phyloP scores from a whole-genome alignment of 2,113 vertebrate genomes.

The Falcunculus frontatus region DNA sequence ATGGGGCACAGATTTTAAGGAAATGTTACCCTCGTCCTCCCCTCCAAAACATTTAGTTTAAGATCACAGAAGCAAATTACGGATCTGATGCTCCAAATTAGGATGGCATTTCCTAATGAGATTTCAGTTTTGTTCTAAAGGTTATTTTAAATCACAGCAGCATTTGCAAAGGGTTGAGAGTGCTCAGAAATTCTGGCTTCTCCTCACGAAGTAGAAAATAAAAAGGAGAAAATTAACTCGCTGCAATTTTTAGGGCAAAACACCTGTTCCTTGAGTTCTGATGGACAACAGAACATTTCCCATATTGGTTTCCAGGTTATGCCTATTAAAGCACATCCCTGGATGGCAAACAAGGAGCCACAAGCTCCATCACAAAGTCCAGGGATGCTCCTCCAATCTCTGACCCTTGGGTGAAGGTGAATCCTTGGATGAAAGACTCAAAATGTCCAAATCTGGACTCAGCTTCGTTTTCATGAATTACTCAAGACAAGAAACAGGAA shows the following conservation, averaged over 20 bases:
- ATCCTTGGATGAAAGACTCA: background rate
- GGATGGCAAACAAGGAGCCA: background rate
- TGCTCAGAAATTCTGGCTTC: background rate
- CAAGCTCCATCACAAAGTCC: fast-evolving
- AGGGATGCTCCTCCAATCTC: background rate
- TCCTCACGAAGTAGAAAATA: background rate
- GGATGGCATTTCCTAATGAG: slow-evolving; percentile 54
- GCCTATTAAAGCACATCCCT: background rate
- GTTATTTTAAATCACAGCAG: background rate
- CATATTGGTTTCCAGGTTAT: fast-evolving
- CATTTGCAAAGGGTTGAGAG: background rate
- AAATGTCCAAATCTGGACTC: background rate
- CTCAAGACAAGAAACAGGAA: background rate
- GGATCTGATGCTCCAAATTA: slow-evolving; percentile 16
- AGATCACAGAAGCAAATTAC: slow-evolving; percentile 8
- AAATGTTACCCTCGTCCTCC: background rate
- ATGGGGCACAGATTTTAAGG: background rate
- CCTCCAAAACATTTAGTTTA: background rate
- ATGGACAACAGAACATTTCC: background rate
- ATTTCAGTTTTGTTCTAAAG: slow-evolving; percentile 4
- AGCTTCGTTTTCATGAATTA: background rate
- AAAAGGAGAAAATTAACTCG: background rate
- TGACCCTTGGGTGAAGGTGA: background rate
- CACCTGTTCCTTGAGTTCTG: background rate
- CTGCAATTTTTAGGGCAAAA: background rate